Conservation (phyloP, 64 coral and sea anemone species). For the Montipora cactus region DNA sequence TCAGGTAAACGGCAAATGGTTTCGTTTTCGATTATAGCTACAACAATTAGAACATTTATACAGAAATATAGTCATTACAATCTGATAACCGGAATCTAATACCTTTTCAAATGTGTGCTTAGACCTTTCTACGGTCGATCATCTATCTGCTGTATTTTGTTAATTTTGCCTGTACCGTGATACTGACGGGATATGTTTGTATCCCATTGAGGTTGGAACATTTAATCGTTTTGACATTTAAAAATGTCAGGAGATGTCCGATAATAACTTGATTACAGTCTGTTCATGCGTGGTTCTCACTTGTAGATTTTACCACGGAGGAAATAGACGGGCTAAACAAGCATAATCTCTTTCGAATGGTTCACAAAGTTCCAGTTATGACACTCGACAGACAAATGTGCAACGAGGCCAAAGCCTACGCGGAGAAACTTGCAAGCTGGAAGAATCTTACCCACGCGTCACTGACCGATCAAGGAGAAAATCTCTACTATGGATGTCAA, state of each 20-base stretch:
- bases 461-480: conserved; percentile 13
- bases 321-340: conserved; percentile 36
- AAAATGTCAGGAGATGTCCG: too few relatives aligned
- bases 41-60: not conserved
- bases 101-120: too few relatives aligned
- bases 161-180: too few relatives aligned
- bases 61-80: not conserved
- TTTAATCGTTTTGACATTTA: too few relatives aligned
- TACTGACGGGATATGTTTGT: too few relatives aligned
- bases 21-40: too few relatives aligned
- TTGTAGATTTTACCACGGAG: conserved; percentile 16
- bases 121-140: too few relatives aligned
- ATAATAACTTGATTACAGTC: not conserved
- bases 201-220: too few relatives aligned
- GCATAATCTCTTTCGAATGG: conserved; percentile 69
- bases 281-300: not conserved
- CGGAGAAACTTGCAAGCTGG: conserved; percentile 4
- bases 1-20: not conserved
- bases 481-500: conserved; percentile 44
- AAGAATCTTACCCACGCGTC: not conserved
- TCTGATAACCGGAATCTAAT: not conserved
- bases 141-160: too few relatives aligned
- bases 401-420: conserved; percentile 49
- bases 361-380: conserved; percentile 42
- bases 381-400: conserved; percentile 70